These are phyloP conservation scores for Pitangus sulphuratus DNA, from an alignment of 2,797 vertebrate species.

Conservation along the genomic window DNA sequence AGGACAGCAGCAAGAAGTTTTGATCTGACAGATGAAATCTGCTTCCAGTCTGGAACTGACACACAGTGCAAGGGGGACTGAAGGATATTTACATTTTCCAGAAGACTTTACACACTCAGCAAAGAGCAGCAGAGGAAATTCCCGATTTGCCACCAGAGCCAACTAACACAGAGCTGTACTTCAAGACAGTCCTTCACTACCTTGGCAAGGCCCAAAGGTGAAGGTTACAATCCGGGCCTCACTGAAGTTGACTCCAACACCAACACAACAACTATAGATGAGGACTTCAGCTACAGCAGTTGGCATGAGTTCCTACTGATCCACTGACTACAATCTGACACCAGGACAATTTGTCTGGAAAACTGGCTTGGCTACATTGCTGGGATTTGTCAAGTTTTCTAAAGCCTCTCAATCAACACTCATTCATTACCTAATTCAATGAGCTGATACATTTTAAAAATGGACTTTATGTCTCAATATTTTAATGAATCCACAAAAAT, in stretches of 20 bases:
- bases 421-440: not conserved
- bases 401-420: not conserved
- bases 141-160: not conserved
- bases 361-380: not conserved
- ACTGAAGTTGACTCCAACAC: not conserved
- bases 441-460: not conserved
- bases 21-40: not conserved
- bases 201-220: not conserved
- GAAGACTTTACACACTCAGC: accelerated
- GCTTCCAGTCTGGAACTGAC: not conserved
- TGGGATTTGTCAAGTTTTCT: not conserved
- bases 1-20: not conserved
- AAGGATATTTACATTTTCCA: not conserved
- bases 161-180: not conserved
- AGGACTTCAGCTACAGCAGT: not conserved
- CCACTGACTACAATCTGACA: not conserved
- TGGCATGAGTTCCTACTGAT: not conserved
- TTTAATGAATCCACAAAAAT: not conserved
- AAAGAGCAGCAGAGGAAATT: not conserved
- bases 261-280: not conserved
- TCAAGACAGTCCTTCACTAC: not conserved
- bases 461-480: not conserved
- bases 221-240: not conserved
- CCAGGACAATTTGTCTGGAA: not conserved
- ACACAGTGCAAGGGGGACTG: not conserved